These are phyloP conservation scores for Paracyclopina nana DNA, from an alignment of 1,140 invertebrate species.

Conservation along the genomic window DNA sequence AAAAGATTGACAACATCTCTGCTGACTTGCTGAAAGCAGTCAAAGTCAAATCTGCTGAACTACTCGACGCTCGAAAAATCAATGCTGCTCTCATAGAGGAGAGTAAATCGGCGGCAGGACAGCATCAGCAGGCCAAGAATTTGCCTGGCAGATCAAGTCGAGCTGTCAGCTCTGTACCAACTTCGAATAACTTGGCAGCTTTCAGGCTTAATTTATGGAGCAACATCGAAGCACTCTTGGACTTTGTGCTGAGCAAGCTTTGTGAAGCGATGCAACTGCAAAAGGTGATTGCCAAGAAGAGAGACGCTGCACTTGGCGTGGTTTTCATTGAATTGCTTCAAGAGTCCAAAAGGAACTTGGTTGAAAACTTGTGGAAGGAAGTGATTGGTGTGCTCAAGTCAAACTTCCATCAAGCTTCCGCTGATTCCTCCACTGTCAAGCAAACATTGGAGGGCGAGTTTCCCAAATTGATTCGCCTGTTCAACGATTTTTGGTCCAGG, in stretches of 20 bases:
- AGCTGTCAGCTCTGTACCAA: constrained; percentile 42
- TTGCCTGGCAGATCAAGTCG: constrained; percentile 30
- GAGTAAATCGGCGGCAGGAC: not conserved
- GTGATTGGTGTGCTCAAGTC: constrained; percentile 31
- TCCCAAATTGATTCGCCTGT: constrained; percentile 53
- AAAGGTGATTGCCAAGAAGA: constrained; percentile 32
- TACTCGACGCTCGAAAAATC: constrained; percentile 1
- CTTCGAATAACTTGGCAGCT: constrained; percentile 40
- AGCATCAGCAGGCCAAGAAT: not conserved
- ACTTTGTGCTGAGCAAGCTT: constrained; percentile 27
- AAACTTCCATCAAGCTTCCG: constrained; percentile 32
- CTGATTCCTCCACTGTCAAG: constrained; percentile 46
- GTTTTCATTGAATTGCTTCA: constrained; percentile 31
- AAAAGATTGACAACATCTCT: constrained; percentile 29
- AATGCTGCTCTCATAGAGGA: not conserved
- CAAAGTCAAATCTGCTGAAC: not conserved
- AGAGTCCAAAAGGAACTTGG: constrained; percentile 25
- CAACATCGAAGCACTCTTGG: constrained; percentile 52
- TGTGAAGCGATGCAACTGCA: constrained; percentile 24
- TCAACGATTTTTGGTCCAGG: constrained; percentile 35
- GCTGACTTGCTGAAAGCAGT: not conserved
- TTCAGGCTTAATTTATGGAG: constrained; percentile 52
- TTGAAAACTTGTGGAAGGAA: constrained; percentile 35
- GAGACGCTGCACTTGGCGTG: constrained; percentile 32
- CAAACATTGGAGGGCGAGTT: constrained; percentile 72